Conservation (phyloP, 2,888 invertebrate genomes). For the Notocelia uddmanniana region DNA sequence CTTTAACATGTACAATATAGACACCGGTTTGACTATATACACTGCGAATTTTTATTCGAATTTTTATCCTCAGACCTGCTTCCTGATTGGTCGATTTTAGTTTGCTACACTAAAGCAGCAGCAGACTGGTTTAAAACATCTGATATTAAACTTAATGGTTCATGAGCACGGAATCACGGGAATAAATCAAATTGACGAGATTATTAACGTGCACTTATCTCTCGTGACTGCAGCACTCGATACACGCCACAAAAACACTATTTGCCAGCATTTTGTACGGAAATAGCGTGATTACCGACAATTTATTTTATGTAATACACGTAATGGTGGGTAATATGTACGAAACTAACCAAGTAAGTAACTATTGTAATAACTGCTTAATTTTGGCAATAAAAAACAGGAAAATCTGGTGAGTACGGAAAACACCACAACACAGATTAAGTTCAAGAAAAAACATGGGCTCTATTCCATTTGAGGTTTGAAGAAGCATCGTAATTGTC, state of each 20-base stretch:
- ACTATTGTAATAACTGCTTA: background rate
- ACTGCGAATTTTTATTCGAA: too few species aligned
- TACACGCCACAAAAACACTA: constrained; percentile 6
- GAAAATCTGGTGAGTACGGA: background rate
- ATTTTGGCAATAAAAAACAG: background rate
- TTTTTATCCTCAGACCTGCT: too few species aligned
- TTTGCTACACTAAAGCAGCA: background rate
- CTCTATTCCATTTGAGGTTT: too few species aligned
- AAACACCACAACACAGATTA: background rate
- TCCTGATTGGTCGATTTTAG: too few species aligned
- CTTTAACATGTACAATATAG: too few species aligned
- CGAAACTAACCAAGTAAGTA: background rate
- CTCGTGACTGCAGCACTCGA: background rate
- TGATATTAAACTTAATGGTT: background rate
- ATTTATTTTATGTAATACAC: constrained; percentile 19
- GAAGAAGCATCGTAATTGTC: too few species aligned
- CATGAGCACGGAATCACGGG: constrained; percentile 8
- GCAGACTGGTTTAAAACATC: background rate
- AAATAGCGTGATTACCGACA: constrained; percentile 30
- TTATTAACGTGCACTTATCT: constrained; percentile 26
- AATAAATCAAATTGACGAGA: constrained; percentile 20
- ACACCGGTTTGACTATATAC: too few species aligned
- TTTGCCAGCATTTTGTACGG: constrained; percentile 16
- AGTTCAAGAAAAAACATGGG: background rate
- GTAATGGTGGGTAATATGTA: constrained; percentile 1